Evolutionary conservation across 2,113 vertebrate genomes (phyloP), one percentile per base, ranked within the genome.

Genomic region (Centropus bengalensis): DNA sequence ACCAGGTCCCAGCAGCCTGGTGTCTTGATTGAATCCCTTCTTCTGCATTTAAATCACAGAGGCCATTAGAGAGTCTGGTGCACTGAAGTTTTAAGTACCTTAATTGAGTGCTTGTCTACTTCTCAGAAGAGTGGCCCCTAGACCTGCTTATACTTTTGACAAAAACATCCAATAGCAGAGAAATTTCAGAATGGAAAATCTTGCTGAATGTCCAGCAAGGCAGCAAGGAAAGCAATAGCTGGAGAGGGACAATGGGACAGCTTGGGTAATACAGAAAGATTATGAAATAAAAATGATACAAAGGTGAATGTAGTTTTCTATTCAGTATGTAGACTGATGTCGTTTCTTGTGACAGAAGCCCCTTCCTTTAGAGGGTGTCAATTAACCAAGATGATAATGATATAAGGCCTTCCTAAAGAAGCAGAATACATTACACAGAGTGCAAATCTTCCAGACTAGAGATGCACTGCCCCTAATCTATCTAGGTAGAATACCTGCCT

Each of bases 1-100:
- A 30, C 6, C 0, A 0, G 10, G 5, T 45, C 49, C 45, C 28
- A 73, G 36, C 26, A 89, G 62, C 8, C 81, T 69, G 27, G 3
- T 82, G 59, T 40, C 36, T 64, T 75, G 9, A 60, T 33, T 82
- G 68, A 28, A 51, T 12, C 19, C 38, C 22, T 76, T 74, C 21
- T 68, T 58, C 83, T 62, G 12, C 47, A 80, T 86, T 77, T 47
- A 80, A 27, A 79, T 32, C 69, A 45, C 13, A 79, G 44, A 88
- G 45, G 30, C 45, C 67, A 15, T 90, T 79, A 75, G 11, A 62
- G 24, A 84, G 21, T 22, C 33, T 54, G 44, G n/a, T 71, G 38
- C 40, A 51, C 4, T 54, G 16, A 73, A 62, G 14, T 67, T 91
- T 62, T 45, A 94, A 89, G 51, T 33, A 79, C 63, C 23, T 84